Percentiles rank a stretch among this genome's conserved stretches.
phyloP scores from a whole-genome alignment of 2,113 vertebrate species.

The Lepidiolamprologus cunningtoni region DNA sequence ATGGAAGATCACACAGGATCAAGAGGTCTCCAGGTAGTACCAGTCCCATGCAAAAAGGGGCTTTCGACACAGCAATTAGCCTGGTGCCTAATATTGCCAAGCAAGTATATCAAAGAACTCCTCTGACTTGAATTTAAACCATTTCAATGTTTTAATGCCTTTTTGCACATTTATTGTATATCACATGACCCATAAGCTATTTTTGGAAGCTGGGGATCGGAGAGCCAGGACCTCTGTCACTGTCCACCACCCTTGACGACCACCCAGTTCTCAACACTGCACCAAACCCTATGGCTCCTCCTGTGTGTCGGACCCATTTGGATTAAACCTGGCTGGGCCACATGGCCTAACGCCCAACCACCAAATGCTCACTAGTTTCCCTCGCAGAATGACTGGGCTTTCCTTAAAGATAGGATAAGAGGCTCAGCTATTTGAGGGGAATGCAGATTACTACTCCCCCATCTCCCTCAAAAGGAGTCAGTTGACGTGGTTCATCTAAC shows the following conservation, averaged over 20 bases:
- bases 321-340: background rate
- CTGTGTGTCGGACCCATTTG: accelerated
- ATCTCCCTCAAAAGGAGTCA: background rate
- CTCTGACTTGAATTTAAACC: background rate
- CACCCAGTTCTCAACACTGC: background rate
- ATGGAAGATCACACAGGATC: background rate
- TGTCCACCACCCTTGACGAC: background rate
- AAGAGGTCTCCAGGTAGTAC: background rate
- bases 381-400: background rate
- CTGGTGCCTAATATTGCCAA: background rate
- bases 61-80: background rate
- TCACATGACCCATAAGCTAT: background rate
- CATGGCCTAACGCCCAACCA: background rate
- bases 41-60: background rate
- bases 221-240: background rate
- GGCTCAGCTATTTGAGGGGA: background rate
- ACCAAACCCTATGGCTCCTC: background rate
- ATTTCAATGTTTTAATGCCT: background rate
- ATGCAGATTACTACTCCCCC: background rate
- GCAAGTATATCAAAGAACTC: background rate
- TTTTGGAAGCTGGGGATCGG: background rate
- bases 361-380: background rate
- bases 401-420: background rate
- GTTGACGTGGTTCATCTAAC: background rate
- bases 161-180: background rate